Conservation (phyloP, 1,140 invertebrate species). For the Cepaea nemoralis region DNA sequence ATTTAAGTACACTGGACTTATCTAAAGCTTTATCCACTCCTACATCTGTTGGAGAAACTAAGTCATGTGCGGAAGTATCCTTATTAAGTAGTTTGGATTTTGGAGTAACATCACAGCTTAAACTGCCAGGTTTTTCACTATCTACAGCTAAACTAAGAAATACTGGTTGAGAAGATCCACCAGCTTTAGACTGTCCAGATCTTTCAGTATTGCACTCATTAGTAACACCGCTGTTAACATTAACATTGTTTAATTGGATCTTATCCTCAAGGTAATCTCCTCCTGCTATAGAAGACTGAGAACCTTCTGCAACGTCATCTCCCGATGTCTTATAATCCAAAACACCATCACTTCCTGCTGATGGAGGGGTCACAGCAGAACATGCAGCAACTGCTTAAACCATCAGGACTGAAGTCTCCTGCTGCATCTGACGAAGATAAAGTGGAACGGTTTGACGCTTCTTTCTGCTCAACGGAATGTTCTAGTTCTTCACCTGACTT, state of each 20-base stretch:
- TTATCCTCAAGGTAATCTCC: background rate
- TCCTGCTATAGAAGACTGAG: too few species aligned
- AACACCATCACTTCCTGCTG: background rate
- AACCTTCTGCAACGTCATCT: background rate
- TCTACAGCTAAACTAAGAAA: background rate
- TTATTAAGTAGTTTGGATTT: too few species aligned
- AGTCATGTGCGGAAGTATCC: too few species aligned
- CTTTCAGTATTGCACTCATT: background rate
- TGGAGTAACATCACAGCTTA: background rate
- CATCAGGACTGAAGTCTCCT: background rate
- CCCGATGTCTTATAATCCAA: background rate
- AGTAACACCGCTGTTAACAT: background rate
- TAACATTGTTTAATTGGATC: background rate
- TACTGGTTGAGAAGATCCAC: background rate
- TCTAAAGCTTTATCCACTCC: too few species aligned
- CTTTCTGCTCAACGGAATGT: background rate
- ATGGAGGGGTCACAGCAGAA: background rate
- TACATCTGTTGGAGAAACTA: too few species aligned
- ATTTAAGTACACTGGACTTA: too few species aligned
- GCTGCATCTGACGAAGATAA: background rate
- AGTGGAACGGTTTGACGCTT: background rate
- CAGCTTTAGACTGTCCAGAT: background rate
- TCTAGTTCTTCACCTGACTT: background rate
- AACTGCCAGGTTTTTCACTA: background rate
- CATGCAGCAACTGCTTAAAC: background rate